phyloP scores from a whole-genome alignment of 2,113 vertebrate genomes.

The Ameiurus melas region DNA sequence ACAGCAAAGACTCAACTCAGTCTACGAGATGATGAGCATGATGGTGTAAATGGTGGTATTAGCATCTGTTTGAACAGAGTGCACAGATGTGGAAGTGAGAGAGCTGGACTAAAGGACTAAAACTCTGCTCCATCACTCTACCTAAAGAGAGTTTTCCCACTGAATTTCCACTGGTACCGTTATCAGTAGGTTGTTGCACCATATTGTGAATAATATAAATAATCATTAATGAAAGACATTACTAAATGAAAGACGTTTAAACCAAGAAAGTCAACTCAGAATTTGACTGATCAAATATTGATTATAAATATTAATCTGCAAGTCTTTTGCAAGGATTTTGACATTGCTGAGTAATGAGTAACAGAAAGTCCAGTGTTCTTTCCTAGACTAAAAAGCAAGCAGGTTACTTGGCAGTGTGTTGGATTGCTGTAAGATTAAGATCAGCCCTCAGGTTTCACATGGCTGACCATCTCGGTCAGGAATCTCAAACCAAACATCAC shows the following conservation, averaged over 20 bases:
- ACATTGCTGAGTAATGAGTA: not conserved
- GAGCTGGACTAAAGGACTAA: not conserved
- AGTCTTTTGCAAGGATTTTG: not conserved
- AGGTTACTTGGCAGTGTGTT: constrained; percentile 51
- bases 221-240: too few relatives aligned
- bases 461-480: constrained; percentile 51
- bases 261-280: not conserved
- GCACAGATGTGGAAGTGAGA: not conserved
- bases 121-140: too few relatives aligned
- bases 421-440: constrained; percentile 48
- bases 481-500: constrained; percentile 65
- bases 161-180: too few relatives aligned
- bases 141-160: too few relatives aligned
- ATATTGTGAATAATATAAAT: too few relatives aligned
- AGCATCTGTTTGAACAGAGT: not conserved
- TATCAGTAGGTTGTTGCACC: too few relatives aligned
- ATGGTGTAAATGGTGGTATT: not conserved
- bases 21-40: not conserved
- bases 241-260: not conserved
- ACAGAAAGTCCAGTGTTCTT: constrained; percentile 21
- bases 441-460: constrained; percentile 64
- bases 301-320: not conserved
- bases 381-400: constrained; percentile 4
- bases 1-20: not conserved
- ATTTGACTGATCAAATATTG: not conserved